Percentiles rank a stretch among this genome's conserved stretches.
Conservation (phyloP, 2,113 vertebrate genomes). For the Labeo catla region DNA sequence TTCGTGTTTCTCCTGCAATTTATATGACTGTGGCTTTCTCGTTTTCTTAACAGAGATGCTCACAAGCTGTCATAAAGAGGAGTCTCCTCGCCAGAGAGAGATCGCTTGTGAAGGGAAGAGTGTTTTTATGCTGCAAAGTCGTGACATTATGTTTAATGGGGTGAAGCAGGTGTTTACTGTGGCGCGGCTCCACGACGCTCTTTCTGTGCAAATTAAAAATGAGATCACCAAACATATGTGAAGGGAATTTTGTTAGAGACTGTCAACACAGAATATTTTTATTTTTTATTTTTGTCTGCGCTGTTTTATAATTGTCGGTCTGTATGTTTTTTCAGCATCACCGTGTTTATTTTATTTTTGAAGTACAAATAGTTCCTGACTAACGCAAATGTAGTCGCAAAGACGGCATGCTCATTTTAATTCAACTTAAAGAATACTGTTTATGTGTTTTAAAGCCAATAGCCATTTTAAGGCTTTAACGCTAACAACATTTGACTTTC, state of each 20-base stretch:
- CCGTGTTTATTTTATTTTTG: too few relatives aligned
- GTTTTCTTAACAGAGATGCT: conserved; percentile 63
- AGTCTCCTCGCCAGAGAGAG: not conserved
- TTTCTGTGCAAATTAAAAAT: conserved; percentile 32
- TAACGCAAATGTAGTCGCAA: too few relatives aligned
- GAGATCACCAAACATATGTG: not conserved
- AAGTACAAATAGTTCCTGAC: too few relatives aligned
- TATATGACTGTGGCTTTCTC: conserved; percentile 65
- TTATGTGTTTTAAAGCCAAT: not conserved
- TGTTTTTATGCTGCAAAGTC: conserved; percentile 8
- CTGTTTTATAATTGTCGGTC: too few relatives aligned
- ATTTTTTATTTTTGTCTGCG: too few relatives aligned
- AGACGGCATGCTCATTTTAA: not conserved
- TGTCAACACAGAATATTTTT: not conserved
- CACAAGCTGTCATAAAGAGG: conserved; percentile 58
- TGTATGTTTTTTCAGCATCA: too few relatives aligned
- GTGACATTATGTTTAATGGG: conserved; percentile 29
- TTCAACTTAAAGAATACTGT: not conserved
- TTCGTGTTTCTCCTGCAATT: conserved; percentile 71
- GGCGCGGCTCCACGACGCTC: not conserved
- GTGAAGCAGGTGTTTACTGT: conserved; percentile 24
- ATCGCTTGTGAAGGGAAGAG: not conserved
- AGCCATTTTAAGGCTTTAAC: not conserved
- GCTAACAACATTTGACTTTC: not conserved
- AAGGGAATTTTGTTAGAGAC: not conserved